Evolutionary conservation across 2,113 vertebrate species (phyloP).

Genomic region (Apus apus): DNA sequence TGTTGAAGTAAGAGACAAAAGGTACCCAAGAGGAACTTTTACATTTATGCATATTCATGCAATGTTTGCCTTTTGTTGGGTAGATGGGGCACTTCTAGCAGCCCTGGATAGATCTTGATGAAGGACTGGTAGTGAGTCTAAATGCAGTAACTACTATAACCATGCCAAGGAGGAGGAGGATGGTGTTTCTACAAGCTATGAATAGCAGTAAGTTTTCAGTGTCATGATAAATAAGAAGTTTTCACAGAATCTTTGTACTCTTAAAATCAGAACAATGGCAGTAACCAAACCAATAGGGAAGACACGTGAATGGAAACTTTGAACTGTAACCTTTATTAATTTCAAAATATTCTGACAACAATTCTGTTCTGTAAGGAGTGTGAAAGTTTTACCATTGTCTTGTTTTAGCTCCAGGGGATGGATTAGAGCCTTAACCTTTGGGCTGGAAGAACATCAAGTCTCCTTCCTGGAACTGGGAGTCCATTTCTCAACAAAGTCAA

Average conservation of each 20-base stretch:
- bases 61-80: background rate
- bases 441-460: background rate
- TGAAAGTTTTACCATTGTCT: background rate
- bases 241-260: background rate
- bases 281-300: constrained; percentile 10
- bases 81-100: background rate
- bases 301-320: constrained; percentile 2
- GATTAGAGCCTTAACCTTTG: constrained; percentile 43
- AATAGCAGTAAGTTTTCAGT: background rate
- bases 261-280: constrained; percentile 1
- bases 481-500: background rate
- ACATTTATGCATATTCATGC: too few species aligned
- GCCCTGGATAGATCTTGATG: background rate
- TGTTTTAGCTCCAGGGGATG: constrained; percentile 16
- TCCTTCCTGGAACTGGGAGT: constrained; percentile 24
- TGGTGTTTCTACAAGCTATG: background rate
- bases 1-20: background rate
- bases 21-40: background rate
- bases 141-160: background rate
- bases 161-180: background rate
- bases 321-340: background rate
- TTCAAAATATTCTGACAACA: constrained; percentile 19
- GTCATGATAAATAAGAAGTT: background rate
- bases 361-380: background rate
- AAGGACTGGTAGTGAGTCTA: background rate